A percentile compares a stretch with the other conserved stretches of the same genome.
phyloP scores from a whole-genome alignment of 2,797 vertebrate species.

The Danio jaintianensis region DNA sequence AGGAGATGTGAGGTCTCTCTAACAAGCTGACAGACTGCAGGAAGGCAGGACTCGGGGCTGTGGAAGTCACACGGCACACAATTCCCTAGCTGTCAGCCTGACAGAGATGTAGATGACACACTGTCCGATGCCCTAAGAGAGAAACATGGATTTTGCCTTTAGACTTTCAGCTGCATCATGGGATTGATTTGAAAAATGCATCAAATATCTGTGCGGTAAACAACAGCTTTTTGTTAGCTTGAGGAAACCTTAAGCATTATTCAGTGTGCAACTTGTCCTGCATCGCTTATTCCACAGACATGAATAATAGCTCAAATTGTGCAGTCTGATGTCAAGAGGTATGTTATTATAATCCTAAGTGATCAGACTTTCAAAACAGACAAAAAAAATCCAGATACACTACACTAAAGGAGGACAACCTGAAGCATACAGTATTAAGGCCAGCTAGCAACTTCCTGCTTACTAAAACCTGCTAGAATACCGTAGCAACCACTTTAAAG shows the following conservation, averaged over 20 bases:
- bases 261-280: not conserved
- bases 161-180: conserved; percentile 29
- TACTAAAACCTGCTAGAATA: too few species aligned
- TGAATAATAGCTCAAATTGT: not conserved
- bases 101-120: conserved; percentile 42
- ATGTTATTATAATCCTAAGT: not conserved
- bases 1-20: conserved; percentile 57
- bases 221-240: conserved; percentile 30
- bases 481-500: not conserved
- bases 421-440: not conserved
- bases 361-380: not conserved
- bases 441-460: not conserved
- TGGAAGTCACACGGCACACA: conserved; percentile 50
- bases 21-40: conserved; percentile 67
- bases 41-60: conserved; percentile 40
- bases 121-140: conserved; percentile 28
- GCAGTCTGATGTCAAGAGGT: not conserved
- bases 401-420: not conserved
- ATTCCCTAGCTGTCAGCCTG: conserved; percentile 49
- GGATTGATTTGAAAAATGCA: conserved; percentile 40
- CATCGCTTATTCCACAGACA: not conserved
- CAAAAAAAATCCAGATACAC: not conserved
- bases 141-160: conserved; percentile 42
- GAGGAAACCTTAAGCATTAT: conserved; percentile 10
- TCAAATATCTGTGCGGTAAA: conserved; percentile 33